Evolutionary conservation across 64 coral and sea anemone species (phyloP).

Genomic region (Montipora cactus): DNA sequence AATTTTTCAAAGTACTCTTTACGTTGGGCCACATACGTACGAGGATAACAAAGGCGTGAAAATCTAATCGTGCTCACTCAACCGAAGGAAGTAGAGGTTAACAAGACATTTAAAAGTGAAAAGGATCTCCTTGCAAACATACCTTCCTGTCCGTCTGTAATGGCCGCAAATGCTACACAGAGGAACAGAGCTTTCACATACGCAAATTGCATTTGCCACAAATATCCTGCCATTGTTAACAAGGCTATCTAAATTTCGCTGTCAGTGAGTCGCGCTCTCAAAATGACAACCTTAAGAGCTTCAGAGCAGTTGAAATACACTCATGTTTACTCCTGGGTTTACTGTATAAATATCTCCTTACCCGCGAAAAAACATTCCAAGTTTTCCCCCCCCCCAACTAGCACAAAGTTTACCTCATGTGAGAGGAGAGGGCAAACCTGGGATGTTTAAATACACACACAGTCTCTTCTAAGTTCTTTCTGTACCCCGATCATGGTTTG

Average conservation of each 20-base stretch:
- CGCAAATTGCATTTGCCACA: neutral
- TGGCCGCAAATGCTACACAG: neutral
- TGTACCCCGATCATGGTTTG: no score
- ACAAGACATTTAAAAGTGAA: neutral
- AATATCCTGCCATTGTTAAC: neutral
- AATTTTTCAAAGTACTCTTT: no score
- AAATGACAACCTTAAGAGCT: neutral
- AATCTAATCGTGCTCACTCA: neutral
- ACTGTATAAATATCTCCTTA: neutral
- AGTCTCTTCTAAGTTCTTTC: neutral
- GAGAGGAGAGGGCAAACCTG: neutral
- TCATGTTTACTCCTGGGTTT: conserved; percentile 2
- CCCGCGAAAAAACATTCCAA: neutral
- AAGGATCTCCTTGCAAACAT: neutral
- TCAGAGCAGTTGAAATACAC: neutral
- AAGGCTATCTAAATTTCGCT: neutral
- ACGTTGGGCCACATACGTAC: no score
- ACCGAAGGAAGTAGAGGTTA: neutral
- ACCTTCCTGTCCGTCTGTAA: conserved; percentile 3
- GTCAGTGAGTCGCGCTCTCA: neutral
- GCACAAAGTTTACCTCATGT: no score
- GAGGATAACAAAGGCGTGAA: neutral
- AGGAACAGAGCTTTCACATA: neutral
- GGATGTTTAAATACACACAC: no score
- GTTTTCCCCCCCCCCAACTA: neutral